Base-by-base conservation (phyloP, 1,140 invertebrate species). In the Rhopalosiphum maidis region DNA sequence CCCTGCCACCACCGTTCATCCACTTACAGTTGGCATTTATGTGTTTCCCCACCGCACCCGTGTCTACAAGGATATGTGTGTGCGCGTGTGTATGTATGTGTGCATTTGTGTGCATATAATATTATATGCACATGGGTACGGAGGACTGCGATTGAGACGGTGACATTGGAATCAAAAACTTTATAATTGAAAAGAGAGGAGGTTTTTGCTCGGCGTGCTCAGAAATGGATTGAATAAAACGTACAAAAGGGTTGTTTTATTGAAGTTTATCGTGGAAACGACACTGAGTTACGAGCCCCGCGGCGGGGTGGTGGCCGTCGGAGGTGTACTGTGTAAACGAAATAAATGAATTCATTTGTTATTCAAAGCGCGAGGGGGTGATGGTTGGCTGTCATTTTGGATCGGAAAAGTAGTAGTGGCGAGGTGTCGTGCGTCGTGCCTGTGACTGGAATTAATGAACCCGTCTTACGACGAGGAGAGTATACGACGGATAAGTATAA, bases 271-370 rank as follows among this genome's bases (percentile, higher is more conserved):
- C 91, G 91, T 93, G 91, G 91, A 93, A 93, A 93, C 91, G 91
- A 93, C 91, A 93, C 82, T 93, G 91, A 93, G 91, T 93, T 93
- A 93, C 91, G 91, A 92, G 91, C 48, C 5, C 2, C 11, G 23
- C 11, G n/a, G 35, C 9, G 91, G 48, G 30, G 43, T 8, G 82
- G 9, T 21, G 82, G 46, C 83, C 18, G 86, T n/a, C 46, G 86
- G 86, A 46, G 90, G 35, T n/a, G 43, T 54, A n/a, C 46, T 85
- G 77, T 93, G 48, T 93, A 93, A 93, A 93, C 91, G 91, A 93
- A 93, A 93, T 93, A 93, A 93, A 93, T 93, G 91, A 93, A 93
- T 93, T 93, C 91, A 93, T 93, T 93, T 93, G 91, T 93, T 93
- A 93, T 93, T 93, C 91, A 93, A 93, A 54, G 82, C 22, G 91